Evolutionary conservation across 2,113 vertebrate species (phyloP).

Genomic region (Periophthalmodon schlosseri): DNA sequence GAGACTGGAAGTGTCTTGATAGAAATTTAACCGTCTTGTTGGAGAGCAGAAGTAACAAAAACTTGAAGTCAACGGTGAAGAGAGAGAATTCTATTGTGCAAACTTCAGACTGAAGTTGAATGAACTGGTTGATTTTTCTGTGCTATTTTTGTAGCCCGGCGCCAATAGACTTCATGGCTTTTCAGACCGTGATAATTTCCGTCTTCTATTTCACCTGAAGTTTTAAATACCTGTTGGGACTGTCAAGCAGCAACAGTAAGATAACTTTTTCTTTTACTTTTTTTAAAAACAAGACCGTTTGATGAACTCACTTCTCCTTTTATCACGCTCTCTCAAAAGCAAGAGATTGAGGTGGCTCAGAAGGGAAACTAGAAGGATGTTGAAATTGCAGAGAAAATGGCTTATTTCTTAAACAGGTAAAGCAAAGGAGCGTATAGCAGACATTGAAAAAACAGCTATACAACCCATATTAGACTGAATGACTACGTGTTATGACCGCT

Average conservation of each 20-base stretch:
- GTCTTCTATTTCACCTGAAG: neutral
- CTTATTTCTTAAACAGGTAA: constrained; percentile 22
- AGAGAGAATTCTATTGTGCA: neutral
- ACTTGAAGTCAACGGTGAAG: neutral
- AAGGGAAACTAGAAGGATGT: neutral
- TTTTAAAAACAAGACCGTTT: neutral
- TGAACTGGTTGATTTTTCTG: neutral
- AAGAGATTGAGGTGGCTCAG: neutral
- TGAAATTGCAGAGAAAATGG: constrained; percentile 1
- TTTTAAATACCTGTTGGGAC: neutral
- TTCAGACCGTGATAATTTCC: neutral
- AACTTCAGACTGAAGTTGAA: neutral
- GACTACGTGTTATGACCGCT: constrained; percentile 47
- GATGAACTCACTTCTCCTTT: constrained; percentile 25
- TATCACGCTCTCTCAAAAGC: constrained; percentile 13
- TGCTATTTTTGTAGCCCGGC: neutral
- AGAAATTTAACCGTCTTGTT: neutral
- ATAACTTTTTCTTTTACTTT: constrained; percentile 4
- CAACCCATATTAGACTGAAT: constrained; percentile 34
- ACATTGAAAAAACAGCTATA: neutral
- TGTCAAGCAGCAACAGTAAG: neutral
- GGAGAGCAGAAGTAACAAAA: neutral
- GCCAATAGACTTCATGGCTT: neutral
- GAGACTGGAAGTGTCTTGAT: neutral
- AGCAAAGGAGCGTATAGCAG: constrained; percentile 10